These are phyloP conservation scores for Propithecus coquereli DNA, from an alignment of 2,113 vertebrate species.

Conservation along the genomic window DNA sequence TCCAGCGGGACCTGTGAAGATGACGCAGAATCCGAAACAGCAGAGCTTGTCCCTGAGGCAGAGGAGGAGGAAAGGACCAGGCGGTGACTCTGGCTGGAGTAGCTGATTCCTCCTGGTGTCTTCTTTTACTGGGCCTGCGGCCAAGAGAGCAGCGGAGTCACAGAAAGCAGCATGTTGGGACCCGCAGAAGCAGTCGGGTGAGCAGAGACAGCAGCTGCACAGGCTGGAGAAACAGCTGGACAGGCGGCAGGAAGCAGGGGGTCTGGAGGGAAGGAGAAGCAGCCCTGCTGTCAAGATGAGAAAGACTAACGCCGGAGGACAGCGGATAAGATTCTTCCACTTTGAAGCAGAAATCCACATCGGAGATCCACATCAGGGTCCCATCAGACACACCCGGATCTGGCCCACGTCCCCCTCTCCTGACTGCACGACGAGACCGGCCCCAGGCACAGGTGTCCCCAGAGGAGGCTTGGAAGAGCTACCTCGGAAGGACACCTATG, in stretches of 20 bases:
- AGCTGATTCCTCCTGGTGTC: not conserved
- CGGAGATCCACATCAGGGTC: rapidly evolving
- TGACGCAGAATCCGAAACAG: not conserved
- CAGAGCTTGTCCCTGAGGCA: not conserved
- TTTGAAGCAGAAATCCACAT: not conserved
- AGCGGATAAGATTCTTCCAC: not conserved
- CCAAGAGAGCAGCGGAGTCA: not conserved
- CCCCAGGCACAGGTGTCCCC: not conserved
- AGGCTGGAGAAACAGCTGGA: conserved; percentile 40
- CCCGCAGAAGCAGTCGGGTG: not conserved
- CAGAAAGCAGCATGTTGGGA: conserved; percentile 2
- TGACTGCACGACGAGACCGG: not conserved
- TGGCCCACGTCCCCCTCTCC: not conserved
- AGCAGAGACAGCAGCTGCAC: conserved; percentile 31
- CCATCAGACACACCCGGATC: too few relatives aligned
- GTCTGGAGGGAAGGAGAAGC: not conserved
- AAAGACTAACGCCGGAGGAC: not conserved
- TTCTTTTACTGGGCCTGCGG: not conserved
- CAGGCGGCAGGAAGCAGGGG: not conserved
- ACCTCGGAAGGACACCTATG: not conserved
- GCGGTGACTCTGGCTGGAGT: not conserved
- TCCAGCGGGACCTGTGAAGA: not conserved
- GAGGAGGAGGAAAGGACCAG: not conserved
- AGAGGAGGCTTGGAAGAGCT: not conserved
- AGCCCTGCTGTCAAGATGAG: not conserved